Percentiles rank a stretch among this genome's conserved stretches.
Evolutionary conservation across 2,888 invertebrate species (phyloP).

Genomic region (Caenorhabditis afra): DNA sequence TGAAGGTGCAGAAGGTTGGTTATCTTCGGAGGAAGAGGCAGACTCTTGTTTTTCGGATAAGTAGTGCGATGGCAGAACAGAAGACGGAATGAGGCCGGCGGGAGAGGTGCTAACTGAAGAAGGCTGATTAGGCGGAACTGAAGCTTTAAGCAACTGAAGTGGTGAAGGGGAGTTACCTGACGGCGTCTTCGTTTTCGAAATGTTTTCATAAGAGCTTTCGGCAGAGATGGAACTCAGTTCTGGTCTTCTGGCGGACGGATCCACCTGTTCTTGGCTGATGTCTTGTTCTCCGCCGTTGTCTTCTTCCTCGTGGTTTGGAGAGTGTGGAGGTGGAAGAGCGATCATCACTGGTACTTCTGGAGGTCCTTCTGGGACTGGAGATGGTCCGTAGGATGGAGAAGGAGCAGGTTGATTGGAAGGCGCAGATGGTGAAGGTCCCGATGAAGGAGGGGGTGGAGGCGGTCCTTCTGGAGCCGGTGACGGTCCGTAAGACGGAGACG

Average conservation of each 20-base stretch:
- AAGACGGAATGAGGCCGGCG: conserved; percentile 39
- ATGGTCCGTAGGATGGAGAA: conserved; percentile 9
- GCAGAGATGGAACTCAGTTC: conserved; percentile 51
- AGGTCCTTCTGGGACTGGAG: conserved; percentile 10
- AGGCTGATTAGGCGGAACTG: conserved; percentile 38
- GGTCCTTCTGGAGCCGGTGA: conserved; percentile 15
- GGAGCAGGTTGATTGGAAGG: conserved; percentile 3
- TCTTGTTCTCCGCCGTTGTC: conserved; percentile 41
- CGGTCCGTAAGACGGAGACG: conserved; percentile 13
- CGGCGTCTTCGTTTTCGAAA: conserved; percentile 20
- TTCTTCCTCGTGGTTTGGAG: conserved; percentile 13
- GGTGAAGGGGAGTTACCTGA: conserved; percentile 19
- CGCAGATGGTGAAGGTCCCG: not conserved
- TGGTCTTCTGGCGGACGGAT: conserved; percentile 49
- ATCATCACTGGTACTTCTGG: conserved; percentile 43
- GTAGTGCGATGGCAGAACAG: conserved; percentile 37
- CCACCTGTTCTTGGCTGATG: conserved; percentile 43
- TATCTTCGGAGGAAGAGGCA: conserved; percentile 3
- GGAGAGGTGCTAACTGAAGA: conserved; percentile 44
- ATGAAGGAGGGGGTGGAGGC: not conserved
- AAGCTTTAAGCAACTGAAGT: conserved; percentile 39
- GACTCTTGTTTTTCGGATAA: conserved; percentile 26
- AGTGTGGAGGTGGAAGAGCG: conserved; percentile 39
- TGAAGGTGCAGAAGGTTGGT: conserved; percentile 15
- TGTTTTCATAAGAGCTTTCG: conserved; percentile 44